Evolutionary conservation across 2,888 invertebrate species (phyloP), one percentile per base, ranked within the genome.

Genomic region (Apodemia mormo): DNA sequence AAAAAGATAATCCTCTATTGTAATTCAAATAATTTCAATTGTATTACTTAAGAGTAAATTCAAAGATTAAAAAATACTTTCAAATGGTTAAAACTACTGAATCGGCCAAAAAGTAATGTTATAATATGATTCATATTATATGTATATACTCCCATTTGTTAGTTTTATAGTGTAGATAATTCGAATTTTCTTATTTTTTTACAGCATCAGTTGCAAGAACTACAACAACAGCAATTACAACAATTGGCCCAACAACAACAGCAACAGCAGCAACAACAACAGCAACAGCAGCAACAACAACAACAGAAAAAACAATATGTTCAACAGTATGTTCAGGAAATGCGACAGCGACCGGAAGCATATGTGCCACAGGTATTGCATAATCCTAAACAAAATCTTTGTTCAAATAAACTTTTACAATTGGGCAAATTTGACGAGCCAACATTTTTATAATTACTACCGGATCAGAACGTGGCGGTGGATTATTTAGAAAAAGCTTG

Each of bases 311-410:
- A 84, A 70, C 85, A 85, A 71, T 87, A 84, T 78, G 80, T 82
- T n/a, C 88, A 82, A 68, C 85, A 85, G 70, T 87, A 84, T 78
- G 80, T 82, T 22, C 88, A 82, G 66, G 89, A 89, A 70, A 75
- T 85, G 77, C 85, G 84, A 74, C 86, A 85, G 75, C 83, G 86
- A 80, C 86, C 87, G 33, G 89, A 88, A 61, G 80, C 78, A 52
- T 88, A 84, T 71, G 79, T 81, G 66, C 81, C 83, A 7, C 85
- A 87, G 82, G 89, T 87, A 68, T 52, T n/a, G 2, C 7, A 52
- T 22, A 52, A 3, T 52, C 5, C 6, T 49, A 5, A 12, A 40
- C 5, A 3, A 40, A 40, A 6, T 4, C 6, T 40, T 40, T 40
- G 6, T 40, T 40, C 40, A 40, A 40, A 40, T 40, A 40, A 33